A percentile compares a stretch with the other conserved stretches of the same genome.
Evolutionary conservation across 2,888 invertebrate genomes (phyloP).

Genomic region (Plusia festucae): DNA sequence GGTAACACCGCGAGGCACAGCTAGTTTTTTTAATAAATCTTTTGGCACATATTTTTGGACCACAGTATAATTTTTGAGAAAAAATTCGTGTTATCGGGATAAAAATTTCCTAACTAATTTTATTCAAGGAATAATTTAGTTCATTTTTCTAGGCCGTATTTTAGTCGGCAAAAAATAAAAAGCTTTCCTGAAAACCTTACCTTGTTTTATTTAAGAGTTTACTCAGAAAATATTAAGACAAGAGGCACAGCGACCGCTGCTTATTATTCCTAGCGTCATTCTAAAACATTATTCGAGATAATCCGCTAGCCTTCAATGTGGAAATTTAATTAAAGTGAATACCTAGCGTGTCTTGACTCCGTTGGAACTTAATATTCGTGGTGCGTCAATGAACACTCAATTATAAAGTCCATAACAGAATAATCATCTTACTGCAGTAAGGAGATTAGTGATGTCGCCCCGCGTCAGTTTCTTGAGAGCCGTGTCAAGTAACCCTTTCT

Average conservation of each 20-base stretch:
- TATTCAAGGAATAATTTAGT: too few species aligned
- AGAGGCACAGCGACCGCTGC: slow-evolving; percentile 30
- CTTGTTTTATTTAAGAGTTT: slow-evolving; percentile 6
- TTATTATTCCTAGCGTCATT: slow-evolving; percentile 51
- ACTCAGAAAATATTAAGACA: slow-evolving; percentile 27
- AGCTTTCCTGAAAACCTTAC: neutral
- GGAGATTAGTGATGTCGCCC: slow-evolving; percentile 14
- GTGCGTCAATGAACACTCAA: slow-evolving; percentile 33
- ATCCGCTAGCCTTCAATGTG: slow-evolving; percentile 50
- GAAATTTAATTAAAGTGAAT: slow-evolving; percentile 68
- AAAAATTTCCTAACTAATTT: too few species aligned
- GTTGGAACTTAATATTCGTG: slow-evolving; percentile 52
- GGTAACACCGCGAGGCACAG: too few species aligned
- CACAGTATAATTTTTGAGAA: too few species aligned
- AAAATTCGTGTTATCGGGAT: too few species aligned
- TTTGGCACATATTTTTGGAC: too few species aligned
- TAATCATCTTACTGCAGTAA: slow-evolving; percentile 21
- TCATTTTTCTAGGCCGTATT: neutral
- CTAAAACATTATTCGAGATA: slow-evolving; percentile 53
- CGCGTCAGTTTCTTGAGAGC: neutral
- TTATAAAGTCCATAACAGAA: slow-evolving; percentile 18
- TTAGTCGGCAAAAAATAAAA: neutral
- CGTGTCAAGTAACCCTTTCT: slow-evolving; percentile 6
- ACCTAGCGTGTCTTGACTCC: slow-evolving; percentile 45
- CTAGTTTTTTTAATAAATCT: too few species aligned